phyloP scores from a whole-genome alignment of 2,113 vertebrate genomes.

The Pseudonaja textilis region DNA sequence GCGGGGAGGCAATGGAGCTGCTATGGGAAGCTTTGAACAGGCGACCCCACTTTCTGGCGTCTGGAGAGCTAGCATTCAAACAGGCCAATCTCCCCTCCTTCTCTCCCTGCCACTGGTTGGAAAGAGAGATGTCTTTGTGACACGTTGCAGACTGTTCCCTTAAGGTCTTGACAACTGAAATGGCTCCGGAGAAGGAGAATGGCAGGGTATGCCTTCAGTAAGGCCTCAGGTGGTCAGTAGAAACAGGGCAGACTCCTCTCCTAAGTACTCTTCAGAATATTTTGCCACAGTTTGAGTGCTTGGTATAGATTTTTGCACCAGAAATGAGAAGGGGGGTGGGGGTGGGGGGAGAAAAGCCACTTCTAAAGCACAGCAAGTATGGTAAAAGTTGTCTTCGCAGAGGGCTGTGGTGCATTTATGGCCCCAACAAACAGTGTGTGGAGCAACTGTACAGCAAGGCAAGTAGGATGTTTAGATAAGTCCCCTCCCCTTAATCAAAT shows the following conservation, averaged over 20 bases:
- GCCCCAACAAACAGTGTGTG: background rate
- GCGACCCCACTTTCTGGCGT: background rate
- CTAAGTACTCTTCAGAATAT: background rate
- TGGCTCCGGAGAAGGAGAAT: background rate
- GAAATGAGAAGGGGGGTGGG: background rate
- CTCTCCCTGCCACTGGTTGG: background rate
- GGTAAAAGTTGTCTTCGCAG: background rate
- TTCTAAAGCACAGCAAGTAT: background rate
- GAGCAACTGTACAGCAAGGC: background rate
- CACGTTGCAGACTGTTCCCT: background rate
- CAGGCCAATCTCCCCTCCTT: background rate
- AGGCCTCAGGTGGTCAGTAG: background rate
- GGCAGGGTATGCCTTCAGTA: background rate
- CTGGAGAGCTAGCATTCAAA: background rate
- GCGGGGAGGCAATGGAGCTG: background rate
- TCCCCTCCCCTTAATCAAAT: background rate
- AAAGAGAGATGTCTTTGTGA: background rate
- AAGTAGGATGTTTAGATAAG: background rate
- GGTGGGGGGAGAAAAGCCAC: background rate
- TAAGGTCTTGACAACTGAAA: background rate
- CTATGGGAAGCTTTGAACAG: background rate
- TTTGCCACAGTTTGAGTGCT: background rate
- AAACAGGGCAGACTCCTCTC: background rate
- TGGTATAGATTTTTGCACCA: background rate
- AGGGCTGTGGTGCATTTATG: background rate